Percentiles rank a stretch among this genome's conserved stretches.
phyloP scores from a whole-genome alignment of 2,113 vertebrate species.

The Callopanchax toddi region DNA sequence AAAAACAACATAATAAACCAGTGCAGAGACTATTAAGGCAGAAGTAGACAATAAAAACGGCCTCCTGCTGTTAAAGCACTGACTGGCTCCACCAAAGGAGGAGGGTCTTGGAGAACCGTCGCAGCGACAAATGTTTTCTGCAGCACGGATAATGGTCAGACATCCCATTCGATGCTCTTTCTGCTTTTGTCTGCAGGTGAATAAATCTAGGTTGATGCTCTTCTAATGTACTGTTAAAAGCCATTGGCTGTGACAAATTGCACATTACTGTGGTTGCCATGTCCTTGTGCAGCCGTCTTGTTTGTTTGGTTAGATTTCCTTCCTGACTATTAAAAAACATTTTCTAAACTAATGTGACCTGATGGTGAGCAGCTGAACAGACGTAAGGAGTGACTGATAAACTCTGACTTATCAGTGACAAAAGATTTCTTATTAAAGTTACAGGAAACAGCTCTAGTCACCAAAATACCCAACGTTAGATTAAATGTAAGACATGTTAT shows the following conservation, averaged over 20 bases:
- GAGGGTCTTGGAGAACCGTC: constrained; percentile 17
- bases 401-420: no score
- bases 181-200: constrained; percentile 44
- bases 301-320: constrained; percentile 36
- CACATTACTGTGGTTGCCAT: constrained; percentile 46
- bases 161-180: constrained; percentile 31
- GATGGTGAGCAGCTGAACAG: neutral
- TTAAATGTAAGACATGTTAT: neutral
- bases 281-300: constrained; percentile 53
- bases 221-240: constrained; percentile 56
- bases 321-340: constrained; percentile 3
- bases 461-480: neutral
- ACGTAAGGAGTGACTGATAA: neutral
- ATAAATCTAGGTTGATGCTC: constrained; percentile 60
- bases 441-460: no score
- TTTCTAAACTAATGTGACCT: neutral
- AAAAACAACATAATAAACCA: constrained; percentile 19
- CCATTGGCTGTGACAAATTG: constrained; percentile 59
- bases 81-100: constrained; percentile 18
- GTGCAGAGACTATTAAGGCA: neutral
- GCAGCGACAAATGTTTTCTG: constrained; percentile 24
- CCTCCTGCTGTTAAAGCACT: constrained; percentile 2
- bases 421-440: no score
- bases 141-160: constrained; percentile 53
- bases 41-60: constrained; percentile 21